Evolutionary conservation across 2,888 invertebrate genomes (phyloP), one percentile per base, ranked within the genome.

Genomic region (Homarus gammarus): DNA sequence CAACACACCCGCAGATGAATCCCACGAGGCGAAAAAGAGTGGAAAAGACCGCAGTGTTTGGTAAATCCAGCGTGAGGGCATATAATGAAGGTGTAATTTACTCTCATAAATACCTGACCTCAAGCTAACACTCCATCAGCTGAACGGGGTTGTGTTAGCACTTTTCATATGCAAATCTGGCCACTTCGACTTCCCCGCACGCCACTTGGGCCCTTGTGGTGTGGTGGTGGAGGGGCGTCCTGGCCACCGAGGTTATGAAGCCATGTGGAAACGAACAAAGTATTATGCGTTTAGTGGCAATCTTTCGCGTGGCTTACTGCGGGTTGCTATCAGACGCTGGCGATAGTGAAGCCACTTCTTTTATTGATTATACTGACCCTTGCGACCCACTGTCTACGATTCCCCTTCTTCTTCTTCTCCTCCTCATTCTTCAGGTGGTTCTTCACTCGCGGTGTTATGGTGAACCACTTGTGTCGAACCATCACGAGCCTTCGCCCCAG

Each of bases 1-100:
- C 10, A 56, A 33, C 27, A 79, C 56, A 79, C 64, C 81, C 64
- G 36, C 22, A 27, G 64, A 27, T 64, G 12, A 81, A 61, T 61
- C 33, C 38, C 6, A 12, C n/a, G 27, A 22, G 64, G 81, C 81
- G 81, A 81, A 81, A 64, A 56, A 36, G 27, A 61, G 38, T 81
- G 81, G 36, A 64, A 81, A 81, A 81, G 31, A 64, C 31, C 81
- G 61, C 38, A 64, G 81, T 81, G 81, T 81, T 81, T 81, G 81
- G 64, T 56, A 64, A 81, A 64, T 81, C 61, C 56, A 64, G 81
- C 81, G 81, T 64, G 81, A 61, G 81, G 84, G 84, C n/a, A 84
- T 84, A 84, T 75, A 84, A 84, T 84, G 75, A 68, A 72, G 73
- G 84, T 84, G 84, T 84, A 84, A 84, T 84, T 84, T 84, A 73